Percentiles rank a stretch among this genome's conserved stretches.
Evolutionary conservation across 2,888 invertebrate species (phyloP).

Genomic region (Ceraclea dissimilis): DNA sequence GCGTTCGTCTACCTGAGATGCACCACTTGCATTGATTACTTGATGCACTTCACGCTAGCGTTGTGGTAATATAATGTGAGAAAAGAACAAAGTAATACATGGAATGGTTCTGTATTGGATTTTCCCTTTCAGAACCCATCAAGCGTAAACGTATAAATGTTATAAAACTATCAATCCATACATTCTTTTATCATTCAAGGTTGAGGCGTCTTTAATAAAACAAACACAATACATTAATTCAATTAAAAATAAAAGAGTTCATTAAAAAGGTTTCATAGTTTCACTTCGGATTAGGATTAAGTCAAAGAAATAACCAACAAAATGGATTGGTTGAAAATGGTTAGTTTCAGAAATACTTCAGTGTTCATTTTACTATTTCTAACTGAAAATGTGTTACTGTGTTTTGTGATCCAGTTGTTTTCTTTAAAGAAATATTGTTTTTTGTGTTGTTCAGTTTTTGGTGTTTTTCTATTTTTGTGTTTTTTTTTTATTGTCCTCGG

Average conservation of each 20-base stretch:
- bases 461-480: background rate
- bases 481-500: too few species aligned
- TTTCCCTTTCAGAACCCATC: slow-evolving; percentile 33
- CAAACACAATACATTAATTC: too few species aligned
- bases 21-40: background rate
- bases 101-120: slow-evolving; percentile 8
- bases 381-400: background rate
- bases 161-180: slow-evolving; percentile 44
- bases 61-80: background rate
- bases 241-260: too few species aligned
- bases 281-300: too few species aligned
- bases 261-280: too few species aligned
- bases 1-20: background rate
- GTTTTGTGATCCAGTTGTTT: background rate
- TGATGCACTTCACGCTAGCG: too few species aligned
- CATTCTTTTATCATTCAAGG: slow-evolving; percentile 44
- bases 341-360: slow-evolving; percentile 38
- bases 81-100: background rate
- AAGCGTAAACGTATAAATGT: slow-evolving; percentile 49
- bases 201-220: too few species aligned
- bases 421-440: too few species aligned
- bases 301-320: too few species aligned
- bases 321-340: slow-evolving; percentile 51
- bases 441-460: background rate
- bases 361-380: background rate